A percentile compares a stretch with the other conserved stretches of the same genome.
Evolutionary conservation across 2,888 invertebrate genomes (phyloP).

Genomic region (Cataglyphis rosenhaueri): DNA sequence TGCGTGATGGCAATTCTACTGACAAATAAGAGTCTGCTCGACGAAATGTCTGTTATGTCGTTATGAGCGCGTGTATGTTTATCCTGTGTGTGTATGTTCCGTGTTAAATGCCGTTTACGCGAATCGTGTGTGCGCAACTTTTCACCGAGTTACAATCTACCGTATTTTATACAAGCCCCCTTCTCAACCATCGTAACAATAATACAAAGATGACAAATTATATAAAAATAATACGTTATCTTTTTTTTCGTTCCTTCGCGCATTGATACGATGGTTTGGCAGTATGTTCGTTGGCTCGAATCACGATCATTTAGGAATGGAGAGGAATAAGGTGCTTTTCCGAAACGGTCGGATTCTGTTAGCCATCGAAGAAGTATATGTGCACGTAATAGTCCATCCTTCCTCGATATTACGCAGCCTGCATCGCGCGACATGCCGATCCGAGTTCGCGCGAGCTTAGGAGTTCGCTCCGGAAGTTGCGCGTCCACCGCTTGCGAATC

Average conservation of each 20-base stretch:
- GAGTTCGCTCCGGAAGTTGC: neutral
- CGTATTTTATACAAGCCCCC: constrained; percentile 46
- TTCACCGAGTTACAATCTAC: constrained; percentile 29
- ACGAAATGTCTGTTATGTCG: neutral
- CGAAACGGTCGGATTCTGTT: constrained; percentile 48
- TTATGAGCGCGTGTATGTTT: constrained; percentile 16
- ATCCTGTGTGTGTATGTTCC: constrained; percentile 31
- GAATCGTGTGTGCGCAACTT: constrained; percentile 29
- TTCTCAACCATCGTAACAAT: constrained; percentile 77
- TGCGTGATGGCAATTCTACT: constrained; percentile 1
- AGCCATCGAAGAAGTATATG: constrained; percentile 28
- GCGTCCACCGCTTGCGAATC: constrained; percentile 8
- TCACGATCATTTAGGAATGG: constrained; percentile 60
- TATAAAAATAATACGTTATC: constrained; percentile 83
- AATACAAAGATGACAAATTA: constrained; percentile 79
- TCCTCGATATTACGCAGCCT: neutral
- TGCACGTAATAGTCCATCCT: constrained; percentile 32
- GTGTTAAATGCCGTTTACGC: constrained; percentile 56
- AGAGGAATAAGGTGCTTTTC: constrained; percentile 37
- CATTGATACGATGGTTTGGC: constrained; percentile 76
- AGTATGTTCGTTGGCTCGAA: constrained; percentile 42
- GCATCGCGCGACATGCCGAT: constrained; percentile 22
- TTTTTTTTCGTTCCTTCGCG: constrained; percentile 68
- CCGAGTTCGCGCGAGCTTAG: constrained; percentile 20
- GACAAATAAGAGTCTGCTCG: constrained; percentile 15